Conservation (phyloP, 2,888 invertebrate species). For the Xestia rhomboidea region DNA sequence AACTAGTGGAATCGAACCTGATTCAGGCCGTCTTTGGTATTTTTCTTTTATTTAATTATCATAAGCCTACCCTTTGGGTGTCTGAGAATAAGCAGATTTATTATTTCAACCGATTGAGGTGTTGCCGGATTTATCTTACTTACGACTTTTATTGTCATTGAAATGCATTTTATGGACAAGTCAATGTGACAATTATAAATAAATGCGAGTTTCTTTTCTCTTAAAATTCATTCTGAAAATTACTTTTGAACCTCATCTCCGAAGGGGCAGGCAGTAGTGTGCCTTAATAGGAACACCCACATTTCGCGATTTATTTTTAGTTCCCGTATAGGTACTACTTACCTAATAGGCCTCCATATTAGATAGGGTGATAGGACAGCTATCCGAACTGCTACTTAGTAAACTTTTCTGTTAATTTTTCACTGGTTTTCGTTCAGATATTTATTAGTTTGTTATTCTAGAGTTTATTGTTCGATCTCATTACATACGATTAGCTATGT, state of each 20-base stretch:
- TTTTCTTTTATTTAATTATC: background rate
- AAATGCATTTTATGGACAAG: background rate
- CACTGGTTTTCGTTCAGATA: background rate
- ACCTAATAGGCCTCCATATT: background rate
- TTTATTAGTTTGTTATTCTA: slow-evolving; percentile 1
- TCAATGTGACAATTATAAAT: too few species aligned
- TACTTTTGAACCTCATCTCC: background rate
- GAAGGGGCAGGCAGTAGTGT: background rate
- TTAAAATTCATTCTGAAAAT: background rate
- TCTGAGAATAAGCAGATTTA: background rate
- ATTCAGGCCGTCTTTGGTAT: background rate
- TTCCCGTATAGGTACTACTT: too few species aligned
- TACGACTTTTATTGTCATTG: background rate
- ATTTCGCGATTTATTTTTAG: background rate
- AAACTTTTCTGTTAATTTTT: background rate
- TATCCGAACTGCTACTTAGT: background rate
- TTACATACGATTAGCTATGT: slow-evolving; percentile 33
- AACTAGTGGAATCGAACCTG: too few species aligned
- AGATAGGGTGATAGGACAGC: background rate
- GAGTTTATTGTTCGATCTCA: slow-evolving; percentile 19
- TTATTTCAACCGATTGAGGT: background rate
- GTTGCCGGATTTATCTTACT: background rate
- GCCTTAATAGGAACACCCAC: background rate
- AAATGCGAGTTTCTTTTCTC: background rate
- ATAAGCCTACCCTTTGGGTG: background rate